A percentile compares a stretch with the other conserved stretches of the same genome.
Evolutionary conservation across 1,140 invertebrate genomes (phyloP).

Genomic region (Polypedilum vanderplanki): DNA sequence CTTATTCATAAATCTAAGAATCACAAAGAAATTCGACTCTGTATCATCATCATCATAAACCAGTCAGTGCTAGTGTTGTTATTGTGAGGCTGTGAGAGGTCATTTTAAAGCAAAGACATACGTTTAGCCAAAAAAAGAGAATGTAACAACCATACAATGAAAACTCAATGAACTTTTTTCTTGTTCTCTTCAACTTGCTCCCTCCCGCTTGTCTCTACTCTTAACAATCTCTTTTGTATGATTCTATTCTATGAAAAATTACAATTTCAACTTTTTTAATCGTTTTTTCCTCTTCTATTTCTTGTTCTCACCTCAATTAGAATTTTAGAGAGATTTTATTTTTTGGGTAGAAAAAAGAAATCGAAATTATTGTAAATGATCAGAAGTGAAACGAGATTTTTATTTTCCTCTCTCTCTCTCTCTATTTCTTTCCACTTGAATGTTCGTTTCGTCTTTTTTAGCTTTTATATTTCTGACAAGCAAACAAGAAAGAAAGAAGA

Average conservation of each 20-base stretch:
- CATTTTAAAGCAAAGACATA: constrained; percentile 9
- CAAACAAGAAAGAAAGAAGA: no score
- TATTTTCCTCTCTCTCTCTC: background rate
- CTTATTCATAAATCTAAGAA: background rate
- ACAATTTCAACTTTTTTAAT: background rate
- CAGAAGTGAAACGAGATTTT: constrained; percentile 6
- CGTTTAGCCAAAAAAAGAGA: constrained; percentile 7
- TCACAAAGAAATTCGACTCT: background rate
- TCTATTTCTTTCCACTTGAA: background rate
- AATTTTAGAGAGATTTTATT: background rate
- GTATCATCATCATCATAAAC: background rate
- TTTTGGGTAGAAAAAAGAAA: constrained; percentile 7
- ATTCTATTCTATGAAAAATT: constrained; percentile 7
- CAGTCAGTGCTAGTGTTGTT: no score
- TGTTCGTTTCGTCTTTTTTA: no score
- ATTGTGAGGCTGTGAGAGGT: background rate
- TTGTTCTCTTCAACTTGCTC: background rate
- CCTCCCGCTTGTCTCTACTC: background rate
- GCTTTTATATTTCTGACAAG: no score
- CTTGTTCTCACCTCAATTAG: constrained; percentile 8
- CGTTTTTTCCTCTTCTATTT: background rate
- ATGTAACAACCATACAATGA: background rate
- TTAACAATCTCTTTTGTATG: constrained; percentile 6
- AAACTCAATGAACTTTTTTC: constrained; percentile 7
- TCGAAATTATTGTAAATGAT: constrained; percentile 19